Evolutionary conservation across 2,113 vertebrate species (phyloP).

Genomic region (Lontra canadensis): DNA sequence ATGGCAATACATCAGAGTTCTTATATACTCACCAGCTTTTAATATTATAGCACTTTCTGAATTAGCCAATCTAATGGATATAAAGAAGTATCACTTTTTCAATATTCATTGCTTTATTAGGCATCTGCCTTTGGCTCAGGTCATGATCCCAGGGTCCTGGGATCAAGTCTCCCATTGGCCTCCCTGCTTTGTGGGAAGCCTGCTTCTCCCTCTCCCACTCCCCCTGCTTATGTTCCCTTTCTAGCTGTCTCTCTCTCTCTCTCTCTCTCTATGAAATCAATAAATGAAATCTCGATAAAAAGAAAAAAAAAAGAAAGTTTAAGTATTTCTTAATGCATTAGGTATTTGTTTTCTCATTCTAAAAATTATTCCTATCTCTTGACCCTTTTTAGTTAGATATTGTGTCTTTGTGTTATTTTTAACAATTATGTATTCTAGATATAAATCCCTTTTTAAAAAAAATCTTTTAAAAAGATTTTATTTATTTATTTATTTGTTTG

Average conservation of each 20-base stretch:
- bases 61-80: not conserved
- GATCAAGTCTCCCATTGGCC: too few species aligned
- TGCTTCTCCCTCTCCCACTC: too few species aligned
- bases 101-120: not conserved
- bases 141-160: too few species aligned
- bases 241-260: too few species aligned
- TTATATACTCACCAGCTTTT: not conserved
- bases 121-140: too few species aligned
- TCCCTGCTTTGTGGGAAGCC: too few species aligned
- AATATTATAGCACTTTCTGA: not conserved
- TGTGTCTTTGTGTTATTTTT: not conserved
- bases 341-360: not conserved
- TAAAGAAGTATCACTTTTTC: not conserved
- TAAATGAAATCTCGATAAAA: too few species aligned
- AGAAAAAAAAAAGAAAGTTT: too few species aligned
- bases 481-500: not conserved
- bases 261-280: too few species aligned
- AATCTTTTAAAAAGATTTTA: not conserved
- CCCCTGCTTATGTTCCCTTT: too few species aligned
- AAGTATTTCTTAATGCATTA: not conserved
- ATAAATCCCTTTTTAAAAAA: not conserved
- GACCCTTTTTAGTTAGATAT: not conserved
- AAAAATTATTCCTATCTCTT: not conserved
- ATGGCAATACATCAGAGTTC: not conserved
- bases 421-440: not conserved